Conservation (phyloP, 2,888 invertebrate genomes). For the Mechanitis mazaeus region DNA sequence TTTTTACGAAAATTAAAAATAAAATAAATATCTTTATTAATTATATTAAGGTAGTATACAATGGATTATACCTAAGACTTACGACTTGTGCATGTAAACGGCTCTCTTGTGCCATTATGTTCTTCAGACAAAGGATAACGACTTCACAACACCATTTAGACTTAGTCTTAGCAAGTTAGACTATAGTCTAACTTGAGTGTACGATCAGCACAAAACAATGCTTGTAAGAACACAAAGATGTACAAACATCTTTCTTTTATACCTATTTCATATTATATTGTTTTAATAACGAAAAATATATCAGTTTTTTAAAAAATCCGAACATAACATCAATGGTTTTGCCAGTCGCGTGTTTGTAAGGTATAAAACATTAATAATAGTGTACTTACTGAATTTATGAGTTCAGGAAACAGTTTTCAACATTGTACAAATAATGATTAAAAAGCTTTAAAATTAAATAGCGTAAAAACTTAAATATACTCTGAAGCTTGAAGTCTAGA, state of each 20-base stretch:
- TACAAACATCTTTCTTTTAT: too few species aligned
- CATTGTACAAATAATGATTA: neutral
- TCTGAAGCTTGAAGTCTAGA: too few species aligned
- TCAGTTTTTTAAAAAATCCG: too few species aligned
- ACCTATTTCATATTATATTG: too few species aligned
- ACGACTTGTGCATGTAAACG: conserved; percentile 23
- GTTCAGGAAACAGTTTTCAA: conserved; percentile 4
- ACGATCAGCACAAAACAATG: conserved; percentile 19
- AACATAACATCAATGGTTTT: conserved; percentile 3
- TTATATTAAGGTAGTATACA: too few species aligned
- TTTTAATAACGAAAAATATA: too few species aligned
- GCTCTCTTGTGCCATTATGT: conserved; percentile 49
- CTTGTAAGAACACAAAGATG: conserved; percentile 5
- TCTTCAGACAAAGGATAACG: conserved; percentile 69
- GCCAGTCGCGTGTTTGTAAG: conserved; percentile 24
- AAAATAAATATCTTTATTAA: too few species aligned
- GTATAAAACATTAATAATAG: conserved; percentile 23
- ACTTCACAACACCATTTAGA: conserved; percentile 35
- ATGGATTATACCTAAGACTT: neutral
- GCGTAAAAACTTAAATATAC: too few species aligned
- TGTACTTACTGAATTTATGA: conserved; percentile 20
- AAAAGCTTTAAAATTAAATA: neutral
- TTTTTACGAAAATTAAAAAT: too few species aligned
- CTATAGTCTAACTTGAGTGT: conserved; percentile 12
- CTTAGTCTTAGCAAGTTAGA: conserved; percentile 20